These are phyloP conservation scores for Salticus scenicus DNA, from an alignment of 2,888 invertebrate species.

Conservation along the genomic window DNA sequence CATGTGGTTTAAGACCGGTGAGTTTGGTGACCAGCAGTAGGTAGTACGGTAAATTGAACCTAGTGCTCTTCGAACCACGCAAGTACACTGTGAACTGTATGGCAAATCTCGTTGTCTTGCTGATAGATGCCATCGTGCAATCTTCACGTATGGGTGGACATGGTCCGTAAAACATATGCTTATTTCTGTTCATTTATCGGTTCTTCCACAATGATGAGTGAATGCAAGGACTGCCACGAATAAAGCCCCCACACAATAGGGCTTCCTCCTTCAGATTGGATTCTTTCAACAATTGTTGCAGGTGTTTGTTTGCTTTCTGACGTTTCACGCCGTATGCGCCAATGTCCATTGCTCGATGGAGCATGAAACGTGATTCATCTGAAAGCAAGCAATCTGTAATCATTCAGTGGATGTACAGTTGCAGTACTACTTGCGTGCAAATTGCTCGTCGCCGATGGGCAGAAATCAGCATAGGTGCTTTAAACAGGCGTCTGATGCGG, in stretches of 20 bases:
- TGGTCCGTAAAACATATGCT: constrained; percentile 17
- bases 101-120: background rate
- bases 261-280: constrained; percentile 11
- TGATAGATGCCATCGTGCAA: constrained; percentile 19
- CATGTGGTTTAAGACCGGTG: constrained; percentile 6
- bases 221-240: constrained; percentile 12
- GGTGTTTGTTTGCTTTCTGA: background rate
- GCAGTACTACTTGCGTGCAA: constrained; percentile 11
- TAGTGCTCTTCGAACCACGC: constrained; percentile 15
- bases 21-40: constrained; percentile 21
- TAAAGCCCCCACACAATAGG: constrained; percentile 17
- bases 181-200: constrained; percentile 11
- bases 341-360: background rate
- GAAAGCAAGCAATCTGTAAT: background rate
- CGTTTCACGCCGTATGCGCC: constrained; percentile 7
- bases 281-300: constrained; percentile 12
- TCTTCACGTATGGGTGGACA: constrained; percentile 9
- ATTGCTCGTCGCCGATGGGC: constrained; percentile 10
- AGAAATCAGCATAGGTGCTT: constrained; percentile 8
- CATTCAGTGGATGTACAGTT: constrained; percentile 13
- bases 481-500: background rate
- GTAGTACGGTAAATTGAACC: background rate
- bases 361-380: background rate
- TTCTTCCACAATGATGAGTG: constrained; percentile 13
- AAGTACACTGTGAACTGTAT: background rate